These are phyloP conservation scores for Sebastes minor DNA, from an alignment of 2,797 vertebrate genomes.

Conservation along the genomic window DNA sequence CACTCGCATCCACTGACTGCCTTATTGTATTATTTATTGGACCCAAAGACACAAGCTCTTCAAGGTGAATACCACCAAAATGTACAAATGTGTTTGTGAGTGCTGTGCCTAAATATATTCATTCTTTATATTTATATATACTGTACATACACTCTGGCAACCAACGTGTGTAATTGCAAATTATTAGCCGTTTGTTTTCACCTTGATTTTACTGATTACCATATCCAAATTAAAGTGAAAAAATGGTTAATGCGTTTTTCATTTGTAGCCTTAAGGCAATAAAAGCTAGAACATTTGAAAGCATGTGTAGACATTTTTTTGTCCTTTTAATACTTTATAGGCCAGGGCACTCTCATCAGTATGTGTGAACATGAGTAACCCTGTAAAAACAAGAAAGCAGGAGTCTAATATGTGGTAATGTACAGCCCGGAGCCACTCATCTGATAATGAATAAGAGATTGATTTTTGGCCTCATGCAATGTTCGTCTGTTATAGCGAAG, in stretches of 20 bases:
- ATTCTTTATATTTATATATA: not conserved
- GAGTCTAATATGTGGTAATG: conserved; percentile 26
- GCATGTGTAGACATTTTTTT: not conserved
- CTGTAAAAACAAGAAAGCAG: conserved; percentile 8
- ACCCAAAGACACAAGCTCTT: conserved; percentile 31
- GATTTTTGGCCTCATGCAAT: conserved; percentile 18
- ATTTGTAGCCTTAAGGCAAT: not conserved
- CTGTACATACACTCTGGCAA: not conserved
- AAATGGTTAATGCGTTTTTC: not conserved
- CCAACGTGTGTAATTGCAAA: not conserved
- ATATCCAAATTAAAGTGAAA: conserved; percentile 1
- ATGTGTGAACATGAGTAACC: conserved; percentile 19
- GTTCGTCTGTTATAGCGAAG: conserved; percentile 6
- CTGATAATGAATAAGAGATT: conserved; percentile 27
- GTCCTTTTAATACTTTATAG: not conserved
- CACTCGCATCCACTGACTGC: conserved; percentile 18
- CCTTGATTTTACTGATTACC: conserved; percentile 10
- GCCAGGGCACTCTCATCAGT: not conserved
- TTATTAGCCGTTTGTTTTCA: not conserved
- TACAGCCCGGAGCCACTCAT: conserved; percentile 26
- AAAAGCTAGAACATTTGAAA: not conserved
- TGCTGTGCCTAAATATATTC: not conserved
- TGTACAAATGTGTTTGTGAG: not conserved
- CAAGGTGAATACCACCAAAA: conserved; percentile 46
- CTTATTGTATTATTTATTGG: conserved; percentile 62